Base-by-base conservation (phyloP, 2,113 vertebrate species). In the Coturnix japonica region DNA sequence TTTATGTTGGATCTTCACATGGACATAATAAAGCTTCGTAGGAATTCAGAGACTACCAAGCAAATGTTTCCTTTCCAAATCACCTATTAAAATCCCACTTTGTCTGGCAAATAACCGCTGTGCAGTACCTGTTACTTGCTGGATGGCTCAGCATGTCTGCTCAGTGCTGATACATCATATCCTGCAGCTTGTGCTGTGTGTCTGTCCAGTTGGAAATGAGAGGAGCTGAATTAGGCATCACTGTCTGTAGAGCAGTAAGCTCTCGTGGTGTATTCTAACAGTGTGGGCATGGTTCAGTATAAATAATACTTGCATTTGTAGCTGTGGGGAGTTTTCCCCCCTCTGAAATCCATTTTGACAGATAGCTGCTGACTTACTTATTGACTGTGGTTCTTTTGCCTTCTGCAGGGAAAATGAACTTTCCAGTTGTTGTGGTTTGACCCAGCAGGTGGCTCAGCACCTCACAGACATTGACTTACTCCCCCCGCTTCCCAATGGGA, bases 381-480 rank as follows among this genome's bases (percentile, higher is more conserved):
- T 72, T 81, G 76, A 70, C 77, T 87, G 60, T 77, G 72, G 5
- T 65, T 91, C 35, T 71, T 57, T 26, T 69, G 67, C 75, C 56
- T 91, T 91, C 75, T 89, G 21, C 79, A 39, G 74, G 60, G 63
- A 80, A 89, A 89, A 87, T 28, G 82, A 93, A 67, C 87, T 93
- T 93, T 44, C 47, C 1, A 0, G 64, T 53, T 53, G 26, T 28
- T 53, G 51, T 53, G 51, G 15, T 53, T 53, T 53, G 17, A 53
- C 51, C 15, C 15, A 15, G 51, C 15, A 30, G 26, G 51, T 53
- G 51, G 51, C 51, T 53, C 26, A 53, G 51, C 51, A 53, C 25
- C 26, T 53, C 14, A 9, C 8, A 53, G 26, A 30, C 9, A 8
- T 30, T 53, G 1, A 3, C 51, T 53, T 26, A 53, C 26, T 30